Evolutionary conservation across 2,113 vertebrate species (phyloP).

Genomic region (Megaceryle maxima): DNA sequence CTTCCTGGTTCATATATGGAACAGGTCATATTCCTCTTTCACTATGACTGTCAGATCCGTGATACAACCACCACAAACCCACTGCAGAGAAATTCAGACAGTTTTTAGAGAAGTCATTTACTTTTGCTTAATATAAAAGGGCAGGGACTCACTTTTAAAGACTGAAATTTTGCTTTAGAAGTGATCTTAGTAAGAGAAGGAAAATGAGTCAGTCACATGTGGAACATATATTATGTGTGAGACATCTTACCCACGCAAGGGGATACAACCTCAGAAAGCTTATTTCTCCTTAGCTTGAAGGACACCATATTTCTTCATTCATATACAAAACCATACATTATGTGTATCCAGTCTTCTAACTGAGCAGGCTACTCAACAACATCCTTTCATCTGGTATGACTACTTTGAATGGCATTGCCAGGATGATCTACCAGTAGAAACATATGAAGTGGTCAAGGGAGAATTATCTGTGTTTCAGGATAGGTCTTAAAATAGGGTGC

Average conservation of each 20-base stretch:
- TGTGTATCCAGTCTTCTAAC: not conserved
- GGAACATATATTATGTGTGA: not conserved
- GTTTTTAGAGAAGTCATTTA: slow-evolving; percentile 43
- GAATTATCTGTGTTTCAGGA: not conserved
- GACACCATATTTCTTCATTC: not conserved
- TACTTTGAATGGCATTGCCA: not conserved
- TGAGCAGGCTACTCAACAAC: not conserved
- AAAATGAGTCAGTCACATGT: slow-evolving; percentile 53
- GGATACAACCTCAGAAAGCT: not conserved
- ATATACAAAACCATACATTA: not conserved
- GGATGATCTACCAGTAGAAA: not conserved
- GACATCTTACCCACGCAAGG: not conserved
- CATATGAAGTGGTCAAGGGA: not conserved
- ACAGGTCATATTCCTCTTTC: slow-evolving; percentile 66
- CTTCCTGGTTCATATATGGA: slow-evolving; percentile 47
- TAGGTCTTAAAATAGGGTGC: not conserved
- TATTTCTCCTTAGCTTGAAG: not conserved
- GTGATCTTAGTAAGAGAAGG: slow-evolving; percentile 27
- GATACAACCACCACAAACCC: slow-evolving; percentile 22
- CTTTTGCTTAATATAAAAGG: slow-evolving; percentile 16
- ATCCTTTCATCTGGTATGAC: not conserved
- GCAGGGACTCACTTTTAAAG: not conserved
- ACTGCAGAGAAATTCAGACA: slow-evolving; percentile 46
- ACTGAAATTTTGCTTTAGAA: slow-evolving; percentile 27
- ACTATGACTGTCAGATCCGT: slow-evolving; percentile 14